Base-by-base conservation (phyloP, 2,113 vertebrate genomes). In the Phalacrocorax pelagicus region DNA sequence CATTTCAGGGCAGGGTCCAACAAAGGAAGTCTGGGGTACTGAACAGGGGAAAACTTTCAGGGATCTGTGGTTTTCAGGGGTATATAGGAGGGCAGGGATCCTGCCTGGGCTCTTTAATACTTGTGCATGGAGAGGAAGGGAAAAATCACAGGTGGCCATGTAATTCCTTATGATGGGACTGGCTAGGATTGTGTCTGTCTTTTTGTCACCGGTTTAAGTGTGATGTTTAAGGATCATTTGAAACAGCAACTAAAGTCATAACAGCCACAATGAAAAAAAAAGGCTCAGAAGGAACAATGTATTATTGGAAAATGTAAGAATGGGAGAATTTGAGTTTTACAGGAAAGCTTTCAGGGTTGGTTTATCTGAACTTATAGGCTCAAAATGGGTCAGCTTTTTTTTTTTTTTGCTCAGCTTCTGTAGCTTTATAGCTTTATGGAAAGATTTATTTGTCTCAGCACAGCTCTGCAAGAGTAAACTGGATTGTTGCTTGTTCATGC, bases 401-500 rank as follows among this genome's bases (percentile, higher is more conserved):
- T 23, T 26, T 8, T 8, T 74, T 78, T 10, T 34, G 4, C 17
- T 93, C 29, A 59, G 29, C 34, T 82, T n/a, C 66, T 71, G 30
- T 36, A 78, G 55, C 52, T 90, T 88, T 95, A 83, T 36, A 78
- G 55, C 52, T 90, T 88, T 95, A 83, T 88, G 40, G 44, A n/a
- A 84, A 96, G 51, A 93, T 93, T 86, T 94, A 79, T 93, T 94
- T 94, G 65, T 80, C 71, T 73, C 57, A 89, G 58, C 21, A 46
- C 34, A 90, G 55, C 16, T 90, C 59, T 73, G 59, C 52, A 80
- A 71, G 44, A 86, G 17, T 91, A 94, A 92, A 88, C 75, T 72
- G 80, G 94, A 93, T 67, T 51, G n/a, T 62, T 85, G 61, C 80
- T 94, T 93, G 81, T 91, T 94, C 86, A 51, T 94, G 93, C 66